Base-by-base conservation (phyloP, 2,113 vertebrate species). In the Pagrus major region DNA sequence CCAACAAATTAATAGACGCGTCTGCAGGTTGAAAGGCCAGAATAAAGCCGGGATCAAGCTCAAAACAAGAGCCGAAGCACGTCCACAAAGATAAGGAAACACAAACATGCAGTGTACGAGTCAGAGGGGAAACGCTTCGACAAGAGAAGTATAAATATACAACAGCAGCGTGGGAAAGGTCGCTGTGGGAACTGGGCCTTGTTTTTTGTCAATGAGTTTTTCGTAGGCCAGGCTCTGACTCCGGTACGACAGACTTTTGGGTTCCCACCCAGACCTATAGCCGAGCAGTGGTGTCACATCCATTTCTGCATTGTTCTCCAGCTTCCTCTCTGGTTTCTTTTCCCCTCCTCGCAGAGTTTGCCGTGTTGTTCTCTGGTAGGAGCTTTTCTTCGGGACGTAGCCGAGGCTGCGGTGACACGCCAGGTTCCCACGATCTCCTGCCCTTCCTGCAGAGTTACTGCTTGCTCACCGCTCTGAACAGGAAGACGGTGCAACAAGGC, bases 361-460 rank as follows among this genome's bases (percentile, higher is more conserved):
- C 82, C 83, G 71, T 72, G 86, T 85, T 90, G 89, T 93, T 79
- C 56, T 71, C 64, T 85, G 88, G 88, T 86, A 86, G 83, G 85
- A 88, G 85, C 58, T 79, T n/a, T 81, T 89, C 85, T 78, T 73
- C 60, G 25, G 80, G 75, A 88, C 81, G 14, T 61, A 69, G 71
- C 68, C 60, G 39, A 44, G 47, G 76, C 80, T 66, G 64, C 47
- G 49, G 84, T 87, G 80, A 59, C 80, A 68, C 44, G 82, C 73
- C 20, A 70, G 71, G 88, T 94, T 94, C 92, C 92, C 92, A 93
- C 88, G 91, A 92, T 93, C 94, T 86, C 69, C 77, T 93, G 93
- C 88, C 90, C 94, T 94, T 94, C 93, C 93, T 92, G 42, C 78
- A 87, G 63, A 85, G 80, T 81, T 72, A 84, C 82, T 69, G 86